These are phyloP conservation scores for Mythimna pallens DNA, from an alignment of 2,888 invertebrate genomes.

Conservation along the genomic window DNA sequence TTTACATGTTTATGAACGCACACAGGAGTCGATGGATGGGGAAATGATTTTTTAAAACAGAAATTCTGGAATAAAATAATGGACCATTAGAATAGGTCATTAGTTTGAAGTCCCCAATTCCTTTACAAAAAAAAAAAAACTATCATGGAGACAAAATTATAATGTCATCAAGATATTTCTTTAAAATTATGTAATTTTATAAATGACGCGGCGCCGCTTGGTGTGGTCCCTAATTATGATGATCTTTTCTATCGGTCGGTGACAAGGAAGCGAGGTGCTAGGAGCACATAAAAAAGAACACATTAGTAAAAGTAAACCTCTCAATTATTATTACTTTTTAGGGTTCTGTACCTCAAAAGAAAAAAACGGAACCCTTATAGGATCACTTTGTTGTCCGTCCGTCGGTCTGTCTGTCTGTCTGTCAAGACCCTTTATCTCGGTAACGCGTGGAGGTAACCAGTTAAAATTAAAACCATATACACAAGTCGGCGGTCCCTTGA, in stretches of 20 bases:
- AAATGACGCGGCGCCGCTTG: conserved; percentile 27
- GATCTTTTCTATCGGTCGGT: conserved; percentile 30
- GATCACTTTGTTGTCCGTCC: too few species aligned
- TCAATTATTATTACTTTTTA: too few species aligned
- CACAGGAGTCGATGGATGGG: too few species aligned
- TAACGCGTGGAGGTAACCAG: too few species aligned
- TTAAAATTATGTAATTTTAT: conserved; percentile 25
- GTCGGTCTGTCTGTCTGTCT: too few species aligned
- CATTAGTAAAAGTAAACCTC: conserved; percentile 14
- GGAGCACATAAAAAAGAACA: conserved; percentile 42
- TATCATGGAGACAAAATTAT: conserved; percentile 26
- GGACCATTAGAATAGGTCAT: conserved; percentile 7
- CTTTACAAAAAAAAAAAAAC: conserved; percentile 15
- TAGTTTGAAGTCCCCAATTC: background rate
- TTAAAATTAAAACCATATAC: too few species aligned
- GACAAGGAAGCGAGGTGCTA: conserved; percentile 45
- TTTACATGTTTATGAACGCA: too few species aligned
- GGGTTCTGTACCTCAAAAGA: too few species aligned
- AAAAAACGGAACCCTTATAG: background rate
- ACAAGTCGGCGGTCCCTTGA: too few species aligned
- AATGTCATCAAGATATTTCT: conserved; percentile 29
- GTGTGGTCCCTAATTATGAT: conserved; percentile 44
- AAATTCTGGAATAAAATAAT: background rate
- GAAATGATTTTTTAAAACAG: too few species aligned
- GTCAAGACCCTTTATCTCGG: too few species aligned